Evolutionary conservation across 2,888 invertebrate genomes (phyloP), one percentile per base, ranked within the genome.

Genomic region (Luperina nickerlii): DNA sequence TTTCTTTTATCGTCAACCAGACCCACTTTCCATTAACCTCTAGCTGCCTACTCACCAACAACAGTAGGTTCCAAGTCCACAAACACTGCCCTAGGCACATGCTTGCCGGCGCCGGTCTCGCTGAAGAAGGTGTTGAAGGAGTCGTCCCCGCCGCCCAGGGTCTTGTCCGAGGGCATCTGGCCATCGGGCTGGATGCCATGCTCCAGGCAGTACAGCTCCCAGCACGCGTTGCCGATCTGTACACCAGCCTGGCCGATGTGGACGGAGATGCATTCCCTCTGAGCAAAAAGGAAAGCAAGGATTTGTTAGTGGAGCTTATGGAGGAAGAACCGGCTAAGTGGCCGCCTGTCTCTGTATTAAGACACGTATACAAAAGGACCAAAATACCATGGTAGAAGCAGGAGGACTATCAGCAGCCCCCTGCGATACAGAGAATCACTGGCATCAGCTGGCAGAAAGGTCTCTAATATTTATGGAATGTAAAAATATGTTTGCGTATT

Each of bases 21-120:
- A 15, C 15, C 15, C 48, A 48, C 48, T 48, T 48, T 15, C 48
- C 48, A 48, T 4, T 48, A 48, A 15, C 5, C 57, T 24, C 38
- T 5, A 63, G 38, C 38, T 38, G 6, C n/a, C 11, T 18, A 88
- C 96, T 97, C 93, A 98, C 98, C 98, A 78, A 99, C 98, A 62
- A 99, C 99, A 88, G 99, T 99, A 79, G 99, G 99, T 94, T 99
- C 99, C 90, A 99, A 97, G 93, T 99, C 99, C 13, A 99, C 98
- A 92, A 99, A 99, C 63, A 99, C 98, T 0, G 98, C 98, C 76
- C 99, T 97, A 0, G 99, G 99, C 48, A 99, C 99, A 92, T 99
- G 99, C 93, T 99, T 98, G 45, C 98, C 98, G 0, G 98, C 97
- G 24, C 98, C 98, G 24, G 98, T 98, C 92, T 98, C 98, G 86